Percentiles rank a stretch among this genome's conserved stretches.
phyloP scores from a whole-genome alignment of 2,797 vertebrate genomes.

The Pseudocheirus occidentalis region DNA sequence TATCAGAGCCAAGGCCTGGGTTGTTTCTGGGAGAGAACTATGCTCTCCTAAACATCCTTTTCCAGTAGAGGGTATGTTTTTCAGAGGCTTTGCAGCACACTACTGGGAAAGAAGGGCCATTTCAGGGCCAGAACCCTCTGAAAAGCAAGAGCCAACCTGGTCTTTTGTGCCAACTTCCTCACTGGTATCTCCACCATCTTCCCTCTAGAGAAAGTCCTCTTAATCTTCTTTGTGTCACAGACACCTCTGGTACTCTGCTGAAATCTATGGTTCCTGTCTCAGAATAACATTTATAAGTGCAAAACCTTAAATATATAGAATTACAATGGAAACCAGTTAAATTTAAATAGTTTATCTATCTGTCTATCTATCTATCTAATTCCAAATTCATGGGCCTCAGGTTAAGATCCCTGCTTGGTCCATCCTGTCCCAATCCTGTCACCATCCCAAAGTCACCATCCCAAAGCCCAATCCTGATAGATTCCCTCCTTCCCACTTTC shows the following conservation, averaged over 20 bases:
- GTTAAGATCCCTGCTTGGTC: neutral
- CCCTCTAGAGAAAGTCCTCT: neutral
- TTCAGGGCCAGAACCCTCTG: neutral
- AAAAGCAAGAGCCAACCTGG: neutral
- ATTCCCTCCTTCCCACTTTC: neutral
- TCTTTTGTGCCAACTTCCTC: neutral
- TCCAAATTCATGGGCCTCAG: neutral
- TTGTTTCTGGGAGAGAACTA: neutral
- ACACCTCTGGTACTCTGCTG: neutral
- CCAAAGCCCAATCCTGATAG: neutral
- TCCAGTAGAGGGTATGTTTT: neutral
- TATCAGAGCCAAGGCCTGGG: neutral
- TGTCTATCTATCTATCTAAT: too few relatives aligned
- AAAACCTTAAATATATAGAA: neutral
- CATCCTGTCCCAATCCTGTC: too few relatives aligned
- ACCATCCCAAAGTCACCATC: neutral
- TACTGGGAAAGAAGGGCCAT: neutral
- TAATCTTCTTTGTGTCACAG: neutral
- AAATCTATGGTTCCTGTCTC: neutral
- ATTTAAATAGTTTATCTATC: neutral
- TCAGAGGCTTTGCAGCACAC: neutral
- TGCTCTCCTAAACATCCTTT: neutral
- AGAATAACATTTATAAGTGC: neutral
- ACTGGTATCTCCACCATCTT: neutral
- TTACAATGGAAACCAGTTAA: neutral